Evolutionary conservation across 2,888 invertebrate species (phyloP), one percentile per base, ranked within the genome.

Genomic region (Cataglyphis livida): DNA sequence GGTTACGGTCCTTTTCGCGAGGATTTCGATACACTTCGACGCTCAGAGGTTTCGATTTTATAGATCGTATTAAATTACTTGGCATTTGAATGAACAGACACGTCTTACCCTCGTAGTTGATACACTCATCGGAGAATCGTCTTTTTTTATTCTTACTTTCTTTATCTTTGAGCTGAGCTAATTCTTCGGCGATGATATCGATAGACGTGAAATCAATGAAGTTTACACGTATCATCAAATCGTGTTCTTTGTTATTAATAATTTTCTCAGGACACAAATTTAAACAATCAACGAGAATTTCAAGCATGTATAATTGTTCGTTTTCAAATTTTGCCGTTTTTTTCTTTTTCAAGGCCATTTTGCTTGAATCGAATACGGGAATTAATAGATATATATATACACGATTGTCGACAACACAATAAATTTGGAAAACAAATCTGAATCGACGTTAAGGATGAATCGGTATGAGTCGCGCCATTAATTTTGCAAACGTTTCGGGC

Each of bases 161-260:
- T 32, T 2, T n/a, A 32, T 1, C n/a, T 21, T 59, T 62, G 68
- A 44, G 18, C 70, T 68, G 32, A 18, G 1, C 9, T 18, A n/a
- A 66, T 28, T 68, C n/a, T 3, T 73, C 15, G n/a, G 54, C 65
- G 7, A 78, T 81, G 48, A 93, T 86, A 41, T 92, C 86, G 65
- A 91, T 90, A 1, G 87, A 71, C 15, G 89, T 87, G 18, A 92
- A 79, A 81, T 92, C 90, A 51, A 88, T 65, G 81, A 93, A 90
- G 59, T 84, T 84, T 10, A 90, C 86, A 38, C 76, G 71, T 59
- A 79, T 12, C 71, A 70, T 70, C 7, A 79, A 54, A 35, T 71
- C n/a, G 12, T 28, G 21, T 7, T 54, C n/a, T 32, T 70, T 32
- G 41, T 83, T 74, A 32, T 79, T 62, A 21, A 64, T n/a, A 12